These are phyloP conservation scores for Drosophila pullipes DNA, from an alignment of 2,888 invertebrate species.

Conservation along the genomic window DNA sequence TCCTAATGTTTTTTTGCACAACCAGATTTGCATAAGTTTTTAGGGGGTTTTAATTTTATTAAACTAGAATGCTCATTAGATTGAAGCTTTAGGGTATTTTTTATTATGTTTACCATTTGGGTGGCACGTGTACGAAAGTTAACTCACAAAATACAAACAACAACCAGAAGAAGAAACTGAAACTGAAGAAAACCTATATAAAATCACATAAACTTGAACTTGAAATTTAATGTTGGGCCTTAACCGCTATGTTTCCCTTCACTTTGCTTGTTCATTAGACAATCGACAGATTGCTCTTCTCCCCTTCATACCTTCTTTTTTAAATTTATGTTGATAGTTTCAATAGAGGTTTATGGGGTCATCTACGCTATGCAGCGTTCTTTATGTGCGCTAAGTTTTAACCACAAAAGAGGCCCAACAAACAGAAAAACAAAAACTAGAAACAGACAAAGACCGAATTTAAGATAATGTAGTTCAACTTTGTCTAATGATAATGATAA, in stretches of 20 bases:
- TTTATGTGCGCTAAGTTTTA: slow-evolving; percentile 29
- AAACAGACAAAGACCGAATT: slow-evolving; percentile 26
- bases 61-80: slow-evolving; percentile 17
- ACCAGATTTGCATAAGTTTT: slow-evolving; percentile 25
- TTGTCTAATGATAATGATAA: slow-evolving; percentile 53
- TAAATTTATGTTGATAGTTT: slow-evolving; percentile 27
- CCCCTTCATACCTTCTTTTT: slow-evolving; percentile 4
- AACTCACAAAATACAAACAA: slow-evolving; percentile 2
- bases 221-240: slow-evolving; percentile 58
- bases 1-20: slow-evolving; percentile 6
- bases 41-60: background rate
- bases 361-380: slow-evolving; percentile 52
- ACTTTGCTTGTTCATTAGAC: slow-evolving; percentile 49
- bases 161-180: slow-evolving; percentile 9
- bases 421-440: slow-evolving; percentile 11
- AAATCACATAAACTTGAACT: slow-evolving; percentile 72
- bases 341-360: slow-evolving; percentile 50
- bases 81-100: background rate
- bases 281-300: slow-evolving; percentile 28
- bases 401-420: slow-evolving; percentile 47
- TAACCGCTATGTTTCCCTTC: slow-evolving; percentile 58
- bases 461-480: slow-evolving; percentile 57
- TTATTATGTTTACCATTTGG: background rate
- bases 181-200: slow-evolving; percentile 18
- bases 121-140: slow-evolving; percentile 30